phyloP scores from a whole-genome alignment of 2,113 vertebrate species.

The Oryctolagus cuniculus region mOryCun1.1 NC_091445.1:71444501-71445000 shows the following conservation, averaged over 20 bases:
- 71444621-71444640: neutral
- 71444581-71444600: neutral
- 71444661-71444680: neutral
- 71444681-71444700: too few relatives aligned
- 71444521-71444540: neutral
- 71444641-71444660: rapidly evolving
- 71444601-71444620: neutral
- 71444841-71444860: neutral
- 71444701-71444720: rapidly evolving
- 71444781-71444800: rapidly evolving
- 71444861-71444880: neutral
- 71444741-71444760: neutral
- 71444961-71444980: too few relatives aligned
- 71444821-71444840: neutral
- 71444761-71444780: neutral
- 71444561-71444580: neutral
- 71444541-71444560: neutral
- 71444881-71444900: neutral
- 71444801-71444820: too few relatives aligned
- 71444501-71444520: neutral
- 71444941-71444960: neutral
- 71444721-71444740: neutral
- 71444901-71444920: neutral
- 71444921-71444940: neutral
- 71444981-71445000: neutral